Conservation (phyloP, 2,797 vertebrate genomes). For the Prunella strophiata region DNA sequence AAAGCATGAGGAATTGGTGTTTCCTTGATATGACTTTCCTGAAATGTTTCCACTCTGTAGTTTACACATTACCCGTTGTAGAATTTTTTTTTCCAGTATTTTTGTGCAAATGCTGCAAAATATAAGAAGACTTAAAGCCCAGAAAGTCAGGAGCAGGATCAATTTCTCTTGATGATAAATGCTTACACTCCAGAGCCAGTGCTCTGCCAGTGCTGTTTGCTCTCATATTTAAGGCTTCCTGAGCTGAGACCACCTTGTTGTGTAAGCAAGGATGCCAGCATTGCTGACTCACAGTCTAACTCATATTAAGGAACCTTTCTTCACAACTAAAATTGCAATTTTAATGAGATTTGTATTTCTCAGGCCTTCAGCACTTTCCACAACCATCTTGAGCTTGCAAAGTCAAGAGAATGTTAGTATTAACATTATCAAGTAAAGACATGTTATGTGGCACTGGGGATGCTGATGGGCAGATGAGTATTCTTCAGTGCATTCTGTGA, state of each 20-base stretch:
- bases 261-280: neutral
- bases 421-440: neutral
- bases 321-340: neutral
- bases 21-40: neutral
- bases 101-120: neutral
- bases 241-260: neutral
- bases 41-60: neutral
- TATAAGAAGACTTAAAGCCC: neutral
- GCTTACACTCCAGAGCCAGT: neutral
- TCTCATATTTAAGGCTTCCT: neutral
- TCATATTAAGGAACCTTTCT: neutral
- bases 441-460: neutral
- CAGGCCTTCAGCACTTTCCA: neutral
- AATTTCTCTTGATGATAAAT: neutral
- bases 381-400: neutral
- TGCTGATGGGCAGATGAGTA: neutral
- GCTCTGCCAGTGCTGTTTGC: neutral
- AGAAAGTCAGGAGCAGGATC: neutral
- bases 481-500: neutral
- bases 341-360: neutral
- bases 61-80: neutral
- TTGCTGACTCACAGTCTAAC: neutral
- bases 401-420: neutral
- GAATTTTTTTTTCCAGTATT: neutral
- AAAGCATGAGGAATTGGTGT: neutral